Base-by-base conservation (phyloP, 1,140 invertebrate species). In the Mactra quadrangularis region DNA sequence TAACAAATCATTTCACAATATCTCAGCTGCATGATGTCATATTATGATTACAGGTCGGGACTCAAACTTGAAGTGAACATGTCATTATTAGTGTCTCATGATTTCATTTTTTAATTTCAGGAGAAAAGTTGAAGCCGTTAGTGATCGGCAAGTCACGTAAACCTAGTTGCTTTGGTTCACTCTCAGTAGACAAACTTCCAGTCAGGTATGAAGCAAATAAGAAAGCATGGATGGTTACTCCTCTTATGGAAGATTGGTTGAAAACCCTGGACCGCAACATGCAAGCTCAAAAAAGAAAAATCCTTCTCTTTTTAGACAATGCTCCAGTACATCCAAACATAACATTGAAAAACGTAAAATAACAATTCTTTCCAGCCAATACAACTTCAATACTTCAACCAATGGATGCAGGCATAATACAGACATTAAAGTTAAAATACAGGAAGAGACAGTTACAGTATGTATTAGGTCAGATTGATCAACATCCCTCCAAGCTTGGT, bases 91-190 rank as follows among this genome's bases (percentile, higher is more conserved):
- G n/a, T n/a, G n/a, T n/a, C n/a, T n/a, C n/a, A n/a, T n/a, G n/a
- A n/a, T n/a, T n/a, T n/a, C n/a, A n/a, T 57, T 64, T 19, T 7
- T 64, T 35, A n/a, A 15, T 52, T 70, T 3, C 41, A 25, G 85
- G 85, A 22, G 82, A 85, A 74, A 86, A 82, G 50, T 45, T 84
- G 0, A 77, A 70, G 45, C 82, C 72, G n/a, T 29, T 84, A 3
- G 57, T 88, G 17, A 83, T 86, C 33, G 87, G 85, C 6, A 86
- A 78, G 57, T 47, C 55, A 45, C n/a, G 13, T 35, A 86, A 78
- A 31, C 87, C 87, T 13, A n/a, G 83, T 11, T 86, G 85, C 35
- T 86, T 86, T 53, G 25, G 50, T 3, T 11, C 41, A 6, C 29
- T 68, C 9, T 64, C 53, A 22, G 60, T 71, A 1, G 35, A 57